phyloP scores from a whole-genome alignment of 2,797 vertebrate species.

The Champsocephalus esox region DNA sequence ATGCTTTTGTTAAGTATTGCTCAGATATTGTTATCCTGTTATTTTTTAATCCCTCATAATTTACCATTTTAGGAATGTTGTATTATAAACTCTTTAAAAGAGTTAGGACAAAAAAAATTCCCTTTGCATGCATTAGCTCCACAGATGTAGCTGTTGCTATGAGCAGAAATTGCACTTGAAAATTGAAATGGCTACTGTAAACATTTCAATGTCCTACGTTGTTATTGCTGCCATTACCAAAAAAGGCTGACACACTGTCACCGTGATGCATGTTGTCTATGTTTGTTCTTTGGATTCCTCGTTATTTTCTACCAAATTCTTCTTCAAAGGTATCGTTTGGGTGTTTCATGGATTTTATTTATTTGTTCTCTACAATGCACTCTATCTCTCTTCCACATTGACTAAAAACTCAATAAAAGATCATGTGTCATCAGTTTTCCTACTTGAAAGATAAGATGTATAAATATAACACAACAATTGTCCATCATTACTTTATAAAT shows the following conservation, averaged over 20 bases:
- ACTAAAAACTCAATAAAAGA: conserved; percentile 64
- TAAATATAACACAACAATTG: background rate
- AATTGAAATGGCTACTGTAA: conserved; percentile 57
- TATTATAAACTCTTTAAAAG: conserved; percentile 61
- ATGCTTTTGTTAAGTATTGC: conserved; percentile 63
- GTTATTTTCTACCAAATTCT: conserved; percentile 48
- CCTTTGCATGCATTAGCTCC: conserved; percentile 70
- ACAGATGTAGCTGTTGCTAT: conserved; percentile 59
- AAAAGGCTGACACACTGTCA: conserved; percentile 53
- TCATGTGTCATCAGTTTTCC: conserved; percentile 13
- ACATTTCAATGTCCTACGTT: conserved; percentile 56
- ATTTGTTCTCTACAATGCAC: conserved; percentile 54
- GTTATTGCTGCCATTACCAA: conserved; percentile 68
- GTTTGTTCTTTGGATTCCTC: conserved; percentile 59
- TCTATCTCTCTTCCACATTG: conserved; percentile 53
- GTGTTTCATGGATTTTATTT: conserved; percentile 53
- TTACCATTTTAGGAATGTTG: conserved; percentile 63
- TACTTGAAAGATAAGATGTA: conserved; percentile 13
- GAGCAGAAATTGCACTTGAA: conserved; percentile 69
- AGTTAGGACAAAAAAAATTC: conserved; percentile 48
- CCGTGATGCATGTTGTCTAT: conserved; percentile 81
- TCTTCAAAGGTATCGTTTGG: conserved; percentile 46
- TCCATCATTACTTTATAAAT: background rate
- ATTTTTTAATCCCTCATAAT: conserved; percentile 48
- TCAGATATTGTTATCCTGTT: conserved; percentile 58